These are phyloP conservation scores for Noturus placidus DNA, from an alignment of 2,113 vertebrate species.

Conservation along the genomic window DNA sequence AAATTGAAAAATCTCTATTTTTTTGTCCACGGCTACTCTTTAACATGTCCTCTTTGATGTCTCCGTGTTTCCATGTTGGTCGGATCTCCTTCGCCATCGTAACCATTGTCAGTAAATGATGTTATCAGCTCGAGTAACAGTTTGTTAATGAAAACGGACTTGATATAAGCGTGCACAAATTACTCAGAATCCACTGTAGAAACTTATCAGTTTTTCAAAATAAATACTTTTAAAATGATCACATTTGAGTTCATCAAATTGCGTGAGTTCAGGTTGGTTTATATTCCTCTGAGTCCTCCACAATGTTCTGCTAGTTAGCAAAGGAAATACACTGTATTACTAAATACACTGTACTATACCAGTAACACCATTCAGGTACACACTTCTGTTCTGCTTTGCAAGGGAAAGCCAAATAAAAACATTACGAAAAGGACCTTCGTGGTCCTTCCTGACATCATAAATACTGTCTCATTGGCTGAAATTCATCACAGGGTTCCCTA, in stretches of 20 bases:
- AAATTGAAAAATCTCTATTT: not conserved
- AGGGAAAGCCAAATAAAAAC: not conserved
- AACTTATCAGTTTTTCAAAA: not conserved
- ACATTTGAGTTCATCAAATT: not conserved
- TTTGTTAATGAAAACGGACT: not conserved
- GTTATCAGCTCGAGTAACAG: not conserved
- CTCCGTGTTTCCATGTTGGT: not conserved
- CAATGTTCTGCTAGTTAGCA: not conserved
- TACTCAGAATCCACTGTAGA: not conserved
- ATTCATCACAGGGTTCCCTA: not conserved
- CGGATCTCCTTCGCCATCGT: not conserved
- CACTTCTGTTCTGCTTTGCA: not conserved
- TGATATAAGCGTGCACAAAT: not conserved
- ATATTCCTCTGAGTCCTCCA: not conserved
- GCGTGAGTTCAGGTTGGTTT: not conserved
- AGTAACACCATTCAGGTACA: not conserved
- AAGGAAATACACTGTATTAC: not conserved
- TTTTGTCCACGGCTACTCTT: not conserved
- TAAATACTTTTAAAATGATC: not conserved
- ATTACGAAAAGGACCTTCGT: not conserved
- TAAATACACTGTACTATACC: not conserved
- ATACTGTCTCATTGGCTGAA: not conserved
- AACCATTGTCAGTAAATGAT: not conserved
- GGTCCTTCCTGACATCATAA: conserved; percentile 20
- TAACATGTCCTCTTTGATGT: not conserved